phyloP scores from a whole-genome alignment of 2,113 vertebrate genomes.

The Cyanistes caeruleus region DNA sequence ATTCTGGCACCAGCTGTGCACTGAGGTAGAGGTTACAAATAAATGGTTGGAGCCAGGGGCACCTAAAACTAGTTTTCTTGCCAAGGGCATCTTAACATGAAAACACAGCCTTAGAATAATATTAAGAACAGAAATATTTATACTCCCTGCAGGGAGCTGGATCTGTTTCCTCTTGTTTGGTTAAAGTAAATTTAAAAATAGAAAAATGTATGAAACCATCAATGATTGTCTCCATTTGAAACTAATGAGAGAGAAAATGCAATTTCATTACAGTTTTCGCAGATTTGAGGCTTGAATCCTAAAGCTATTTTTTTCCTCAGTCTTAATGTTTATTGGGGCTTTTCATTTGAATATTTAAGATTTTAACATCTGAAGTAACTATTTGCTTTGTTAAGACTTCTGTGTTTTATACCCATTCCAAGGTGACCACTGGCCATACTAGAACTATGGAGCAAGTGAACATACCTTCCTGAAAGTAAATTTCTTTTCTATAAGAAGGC shows the following conservation, averaged over 20 bases:
- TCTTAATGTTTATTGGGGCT: neutral
- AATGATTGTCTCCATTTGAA: neutral
- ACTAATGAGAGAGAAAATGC: neutral
- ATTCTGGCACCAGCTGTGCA: neutral
- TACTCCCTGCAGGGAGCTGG: neutral
- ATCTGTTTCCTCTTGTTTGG: neutral
- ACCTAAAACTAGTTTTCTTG: slow-evolving; percentile 1
- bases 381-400: neutral
- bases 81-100: neutral
- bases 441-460: neutral
- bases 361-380: neutral
- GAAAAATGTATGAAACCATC: neutral
- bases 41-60: neutral
- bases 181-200: slow-evolving; percentile 33
- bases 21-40: neutral
- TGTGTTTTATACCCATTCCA: neutral
- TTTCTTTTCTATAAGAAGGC: neutral
- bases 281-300: neutral
- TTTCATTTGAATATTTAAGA: neutral
- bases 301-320: neutral
- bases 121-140: neutral
- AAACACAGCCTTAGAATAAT: neutral
- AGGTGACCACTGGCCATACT: neutral
- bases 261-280: neutral
- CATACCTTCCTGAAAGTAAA: neutral